Percentiles rank a stretch among this genome's conserved stretches.
Evolutionary conservation across 2,113 vertebrate species (phyloP).

Genomic region (Siniperca chuatsi): DNA sequence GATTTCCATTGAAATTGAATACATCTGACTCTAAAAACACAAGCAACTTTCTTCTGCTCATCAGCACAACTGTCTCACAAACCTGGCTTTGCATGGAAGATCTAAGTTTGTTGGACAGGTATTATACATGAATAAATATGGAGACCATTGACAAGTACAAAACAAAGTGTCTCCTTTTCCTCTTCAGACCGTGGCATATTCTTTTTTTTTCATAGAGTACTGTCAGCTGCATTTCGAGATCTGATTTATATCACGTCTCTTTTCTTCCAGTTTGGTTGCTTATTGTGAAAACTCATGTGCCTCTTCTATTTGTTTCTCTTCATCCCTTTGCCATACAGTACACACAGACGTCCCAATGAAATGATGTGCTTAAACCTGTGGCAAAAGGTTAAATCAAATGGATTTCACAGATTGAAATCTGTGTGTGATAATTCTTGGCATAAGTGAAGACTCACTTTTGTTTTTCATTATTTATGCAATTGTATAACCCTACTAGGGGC

Average conservation of each 20-base stretch:
- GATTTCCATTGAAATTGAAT: background rate
- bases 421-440: background rate
- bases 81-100: background rate
- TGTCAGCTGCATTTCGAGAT: conserved; percentile 18
- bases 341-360: background rate
- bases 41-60: conserved; percentile 23
- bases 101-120: conserved; percentile 19
- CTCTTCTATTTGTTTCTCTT: background rate
- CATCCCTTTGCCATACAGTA: background rate
- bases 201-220: background rate
- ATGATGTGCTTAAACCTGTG: background rate
- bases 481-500: background rate
- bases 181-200: background rate
- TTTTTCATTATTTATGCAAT: background rate
- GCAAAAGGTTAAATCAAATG: background rate
- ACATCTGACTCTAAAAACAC: conserved; percentile 10
- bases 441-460: background rate
- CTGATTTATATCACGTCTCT: conserved; percentile 9
- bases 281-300: conserved; percentile 7
- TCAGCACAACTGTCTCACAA: conserved; percentile 46
- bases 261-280: conserved; percentile 17
- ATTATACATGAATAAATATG: conserved; percentile 10
- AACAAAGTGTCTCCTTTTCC: conserved; percentile 23
- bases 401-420: background rate
- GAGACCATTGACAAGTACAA: conserved; percentile 36